phyloP scores from a whole-genome alignment of 2,113 vertebrate genomes.

The Haemorhous mexicanus region DNA sequence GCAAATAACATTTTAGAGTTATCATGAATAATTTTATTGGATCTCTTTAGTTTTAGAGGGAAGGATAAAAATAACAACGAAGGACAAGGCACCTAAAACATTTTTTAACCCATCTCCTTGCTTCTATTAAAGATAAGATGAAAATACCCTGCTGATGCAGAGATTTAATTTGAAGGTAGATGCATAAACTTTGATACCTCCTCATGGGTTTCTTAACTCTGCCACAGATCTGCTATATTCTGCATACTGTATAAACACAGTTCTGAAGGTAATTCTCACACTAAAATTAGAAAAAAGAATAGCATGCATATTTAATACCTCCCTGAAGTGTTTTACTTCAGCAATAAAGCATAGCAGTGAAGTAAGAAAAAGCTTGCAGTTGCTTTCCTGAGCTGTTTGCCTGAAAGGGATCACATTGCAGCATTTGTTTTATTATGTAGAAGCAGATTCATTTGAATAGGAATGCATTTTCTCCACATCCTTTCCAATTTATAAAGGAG shows the following conservation, averaged over 20 bases:
- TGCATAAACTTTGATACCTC: conserved; percentile 43
- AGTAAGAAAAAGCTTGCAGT: conserved; percentile 19
- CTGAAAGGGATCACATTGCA: conserved; percentile 37
- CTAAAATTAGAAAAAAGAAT: conserved; percentile 41
- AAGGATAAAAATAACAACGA: background rate
- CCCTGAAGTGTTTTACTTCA: conserved; percentile 44
- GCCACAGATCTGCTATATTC: background rate
- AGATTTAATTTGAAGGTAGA: conserved; percentile 47
- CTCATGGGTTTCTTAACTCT: conserved; percentile 21
- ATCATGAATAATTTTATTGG: background rate
- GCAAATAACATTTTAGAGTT: background rate
- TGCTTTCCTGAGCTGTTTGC: conserved; percentile 27
- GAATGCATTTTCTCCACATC: conserved; percentile 6
- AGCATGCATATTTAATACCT: conserved; percentile 44
- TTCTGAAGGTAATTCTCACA: conserved; percentile 48
- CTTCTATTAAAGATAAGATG: conserved; percentile 30
- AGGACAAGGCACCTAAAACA: background rate
- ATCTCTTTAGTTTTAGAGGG: background rate
- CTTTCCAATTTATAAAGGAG: background rate
- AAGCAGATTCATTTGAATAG: conserved; percentile 30
- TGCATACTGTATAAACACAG: conserved; percentile 44
- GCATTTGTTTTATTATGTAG: conserved; percentile 54
- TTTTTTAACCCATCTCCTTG: conserved; percentile 10
- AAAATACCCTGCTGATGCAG: conserved; percentile 14
- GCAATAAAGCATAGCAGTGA: conserved; percentile 33